Conservation (phyloP, 64 coral and sea anemone species). For the Montipora foliosa region DNA sequence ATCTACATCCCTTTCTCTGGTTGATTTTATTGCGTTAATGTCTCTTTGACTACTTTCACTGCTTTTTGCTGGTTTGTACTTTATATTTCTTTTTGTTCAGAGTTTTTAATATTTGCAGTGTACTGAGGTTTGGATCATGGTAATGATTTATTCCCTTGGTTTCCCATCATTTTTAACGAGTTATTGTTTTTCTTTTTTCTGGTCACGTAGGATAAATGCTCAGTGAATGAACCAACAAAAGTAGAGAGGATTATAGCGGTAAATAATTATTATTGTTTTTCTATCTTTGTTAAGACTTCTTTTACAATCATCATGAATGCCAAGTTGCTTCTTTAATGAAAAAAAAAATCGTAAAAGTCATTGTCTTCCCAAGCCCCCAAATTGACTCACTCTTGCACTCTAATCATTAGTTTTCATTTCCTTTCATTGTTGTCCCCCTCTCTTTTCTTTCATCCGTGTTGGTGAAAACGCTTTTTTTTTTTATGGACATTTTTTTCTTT, state of each 20-base stretch:
- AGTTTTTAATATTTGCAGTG: background rate
- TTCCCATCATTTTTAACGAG: background rate
- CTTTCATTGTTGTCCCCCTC: no score
- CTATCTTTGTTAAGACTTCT: background rate
- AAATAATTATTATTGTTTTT: background rate
- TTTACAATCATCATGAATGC: background rate
- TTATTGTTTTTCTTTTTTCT: background rate
- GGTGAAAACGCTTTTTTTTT: no score
- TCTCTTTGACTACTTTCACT: no score
- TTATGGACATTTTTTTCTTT: no score
- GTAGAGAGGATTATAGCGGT: conserved; percentile 47
- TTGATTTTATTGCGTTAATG: background rate
- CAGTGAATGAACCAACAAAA: conserved; percentile 24
- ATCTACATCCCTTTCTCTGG: conserved; percentile 2
- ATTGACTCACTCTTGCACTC: no score
- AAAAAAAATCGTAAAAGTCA: background rate
- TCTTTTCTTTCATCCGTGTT: no score
- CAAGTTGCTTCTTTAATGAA: background rate
- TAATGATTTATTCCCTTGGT: background rate
- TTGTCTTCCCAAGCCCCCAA: background rate
- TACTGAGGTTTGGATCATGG: background rate
- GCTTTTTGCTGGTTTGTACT: background rate
- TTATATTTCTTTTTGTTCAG: no score
- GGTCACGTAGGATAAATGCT: background rate
- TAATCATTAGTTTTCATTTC: no score